A percentile compares a stretch with the other conserved stretches of the same genome.
Evolutionary conservation across 2,888 invertebrate species (phyloP).

Genomic region (Aricia artaxerxes): DNA sequence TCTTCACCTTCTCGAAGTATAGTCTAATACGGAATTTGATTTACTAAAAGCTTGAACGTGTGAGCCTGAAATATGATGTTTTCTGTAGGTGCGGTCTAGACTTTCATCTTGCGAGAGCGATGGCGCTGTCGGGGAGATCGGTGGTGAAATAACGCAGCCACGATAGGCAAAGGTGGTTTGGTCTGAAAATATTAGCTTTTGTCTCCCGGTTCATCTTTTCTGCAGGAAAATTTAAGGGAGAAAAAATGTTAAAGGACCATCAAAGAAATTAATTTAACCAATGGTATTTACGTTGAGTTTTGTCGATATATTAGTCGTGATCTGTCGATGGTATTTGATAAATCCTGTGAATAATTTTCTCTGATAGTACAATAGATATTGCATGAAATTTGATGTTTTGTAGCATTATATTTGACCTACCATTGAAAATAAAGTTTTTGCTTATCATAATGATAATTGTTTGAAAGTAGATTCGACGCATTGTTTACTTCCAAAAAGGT

Average conservation of each 20-base stretch:
- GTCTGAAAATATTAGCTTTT: conserved; percentile 4
- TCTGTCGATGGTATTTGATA: too few species aligned
- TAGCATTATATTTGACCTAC: too few species aligned
- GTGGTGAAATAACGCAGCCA: conserved; percentile 32
- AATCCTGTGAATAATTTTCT: too few species aligned
- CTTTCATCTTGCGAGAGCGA: conserved; percentile 47
- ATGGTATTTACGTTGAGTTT: too few species aligned
- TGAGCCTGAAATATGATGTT: conserved; percentile 45
- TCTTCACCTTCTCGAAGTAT: neutral
- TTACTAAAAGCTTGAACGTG: conserved; percentile 40
- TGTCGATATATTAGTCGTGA: neutral
- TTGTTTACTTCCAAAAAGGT: too few species aligned
- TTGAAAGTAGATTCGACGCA: too few species aligned
- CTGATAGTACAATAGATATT: too few species aligned
- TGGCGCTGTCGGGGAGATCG: conserved; percentile 44
- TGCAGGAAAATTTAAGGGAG: neutral
- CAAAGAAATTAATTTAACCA: too few species aligned
- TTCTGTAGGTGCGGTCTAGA: conserved; percentile 46
- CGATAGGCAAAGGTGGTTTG: conserved; percentile 31
- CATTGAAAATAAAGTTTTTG: too few species aligned
- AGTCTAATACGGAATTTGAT: conserved; percentile 37
- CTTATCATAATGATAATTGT: too few species aligned
- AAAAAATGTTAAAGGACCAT: too few species aligned
- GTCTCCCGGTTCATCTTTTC: neutral
- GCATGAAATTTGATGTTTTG: too few species aligned